Conservation (phyloP, 2,797 vertebrate species). For the Xenops minutus region DNA sequence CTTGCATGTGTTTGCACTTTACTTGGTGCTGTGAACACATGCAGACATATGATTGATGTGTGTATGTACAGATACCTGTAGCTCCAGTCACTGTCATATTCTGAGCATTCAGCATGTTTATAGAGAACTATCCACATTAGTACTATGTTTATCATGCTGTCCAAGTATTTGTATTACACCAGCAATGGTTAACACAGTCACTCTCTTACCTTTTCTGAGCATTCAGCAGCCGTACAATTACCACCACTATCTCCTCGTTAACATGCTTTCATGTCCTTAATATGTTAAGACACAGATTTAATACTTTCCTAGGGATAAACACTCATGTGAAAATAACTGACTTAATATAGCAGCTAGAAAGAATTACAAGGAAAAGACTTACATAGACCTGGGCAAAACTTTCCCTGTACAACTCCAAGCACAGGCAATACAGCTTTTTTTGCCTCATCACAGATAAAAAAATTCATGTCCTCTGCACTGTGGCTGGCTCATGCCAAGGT, state of each 20-base stretch:
- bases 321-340: not conserved
- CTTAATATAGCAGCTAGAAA: not conserved
- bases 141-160: not conserved
- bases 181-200: not conserved
- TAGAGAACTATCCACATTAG: not conserved
- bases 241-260: not conserved
- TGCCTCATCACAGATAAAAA: not conserved
- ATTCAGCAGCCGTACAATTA: not conserved
- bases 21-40: not conserved
- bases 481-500: not conserved
- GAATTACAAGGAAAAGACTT: not conserved
- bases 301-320: not conserved
- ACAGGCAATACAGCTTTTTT: not conserved
- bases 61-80: not conserved
- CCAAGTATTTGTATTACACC: not conserved
- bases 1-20: not conserved
- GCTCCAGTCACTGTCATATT: not conserved
- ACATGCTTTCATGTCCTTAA: not conserved
- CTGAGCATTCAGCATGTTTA: not conserved
- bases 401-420: not conserved
- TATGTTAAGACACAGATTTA: not conserved
- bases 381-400: not conserved
- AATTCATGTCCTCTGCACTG: not conserved
- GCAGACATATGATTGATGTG: not conserved
- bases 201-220: not conserved